Evolutionary conservation across 2,113 vertebrate species (phyloP), one percentile per base, ranked within the genome.

Genomic region (Heterotilapia buettikoferi): DNA sequence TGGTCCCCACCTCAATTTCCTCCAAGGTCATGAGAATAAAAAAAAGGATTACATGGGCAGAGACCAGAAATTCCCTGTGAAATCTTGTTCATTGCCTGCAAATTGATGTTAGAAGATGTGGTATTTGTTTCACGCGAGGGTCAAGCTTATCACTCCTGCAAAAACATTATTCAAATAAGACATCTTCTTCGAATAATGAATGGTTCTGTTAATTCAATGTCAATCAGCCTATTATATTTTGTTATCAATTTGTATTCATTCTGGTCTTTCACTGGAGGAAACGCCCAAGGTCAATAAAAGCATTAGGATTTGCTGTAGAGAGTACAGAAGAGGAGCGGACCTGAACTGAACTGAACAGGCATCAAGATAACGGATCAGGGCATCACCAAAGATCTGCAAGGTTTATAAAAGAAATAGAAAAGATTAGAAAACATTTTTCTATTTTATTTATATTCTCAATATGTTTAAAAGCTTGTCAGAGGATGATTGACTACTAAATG

Each of bases 191-290:
- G 45, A 84, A 80, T 86, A 50, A 80, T 82, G 26, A 85, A 61
- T 52, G 52, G 6, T 33, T 84, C 63, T 66, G 26, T 83, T 9
- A 86, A 82, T 56, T 26, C 19, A 43, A 56, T 54, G 81, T 82
- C 24, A 88, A 26, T 86, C 26, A 68, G 36, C 38, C 68, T 13
- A 26, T 63, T 89, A 45, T 12, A 84, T 80, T 84, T 87, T 82
- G 5, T 82, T 89, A 78, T 89, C 68, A 85, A 85, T 84, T 85
- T 26, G n/a, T 36, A 40, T 85, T 86, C 57, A 80, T 86, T 40
- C 31, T 50, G 26, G 54, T 52, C 16, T 45, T 87, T 18, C 71
- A 45, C 50, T 29, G 40, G 43, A 89, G 66, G 29, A 73, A 82
- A 82, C 11, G 12, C 83, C 31, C 50, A 88, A 88, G 83, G 71